Base-by-base conservation (phyloP, 2,888 invertebrate genomes). In the Drepana falcataria region DNA sequence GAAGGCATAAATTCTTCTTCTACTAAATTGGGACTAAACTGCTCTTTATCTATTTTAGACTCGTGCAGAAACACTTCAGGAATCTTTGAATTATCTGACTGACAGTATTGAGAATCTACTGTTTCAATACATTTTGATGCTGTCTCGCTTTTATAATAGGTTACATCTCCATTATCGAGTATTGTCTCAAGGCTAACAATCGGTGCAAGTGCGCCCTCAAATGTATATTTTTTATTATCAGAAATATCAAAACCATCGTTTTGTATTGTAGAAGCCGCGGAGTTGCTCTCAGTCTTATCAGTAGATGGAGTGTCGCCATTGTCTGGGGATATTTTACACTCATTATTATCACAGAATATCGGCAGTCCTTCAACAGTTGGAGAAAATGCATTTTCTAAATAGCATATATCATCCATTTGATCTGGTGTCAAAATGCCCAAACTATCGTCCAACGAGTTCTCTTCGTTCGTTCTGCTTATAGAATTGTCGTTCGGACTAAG, bases 341-440 rank as follows among this genome's bases (percentile, higher is more conserved):
- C 86, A 69, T 79, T 83, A 61, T 64, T 82, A 78, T 84, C 85
- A 82, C 85, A 86, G 70, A 91, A 89, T 67, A 83, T 86, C 61
- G 91, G 91, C 69, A 94, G 83, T 68, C 93, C 93, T 75, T 94
- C 94, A 61, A 93, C 93, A 60, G 94, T 94, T 52, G 94, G 93
- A 54, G 94, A 94, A 82, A 94, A 92, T 62, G 93, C 91, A 72
- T 93, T 93, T 71, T 93, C 93, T 66, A 93, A 85, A 64, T 93
- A 91, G 64, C 93, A 93, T 63, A 93, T 93, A 70, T 93, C 94
- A 72, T 95, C 95, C 96, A 97, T 96, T 84, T 97, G 96, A 85
- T 96, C 96, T 0, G 97, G 96, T 6, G 97, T 96, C 60, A 97
- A 88, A 69, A 97, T 97, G 3, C 97, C 97, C 66, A 97, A 89